Percentiles rank a stretch among this genome's conserved stretches.
phyloP scores from a whole-genome alignment of 53 echinoderm and acorn worm genomes.

The Actinopyga echinites region DNA sequence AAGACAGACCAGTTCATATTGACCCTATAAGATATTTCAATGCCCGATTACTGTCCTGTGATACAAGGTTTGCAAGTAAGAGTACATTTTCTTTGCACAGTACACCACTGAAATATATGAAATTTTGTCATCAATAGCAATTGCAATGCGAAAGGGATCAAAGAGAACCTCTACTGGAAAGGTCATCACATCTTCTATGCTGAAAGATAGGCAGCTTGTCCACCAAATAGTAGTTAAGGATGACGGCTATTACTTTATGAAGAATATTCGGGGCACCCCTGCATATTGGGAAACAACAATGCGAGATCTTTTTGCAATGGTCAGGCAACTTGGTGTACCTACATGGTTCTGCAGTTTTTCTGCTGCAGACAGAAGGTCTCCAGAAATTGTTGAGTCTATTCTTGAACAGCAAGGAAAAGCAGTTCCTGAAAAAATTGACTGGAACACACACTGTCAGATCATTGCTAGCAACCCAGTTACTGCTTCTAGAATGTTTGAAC shows the following conservation, averaged over 20 bases:
- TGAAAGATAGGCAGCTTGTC: slow-evolving; percentile 49
- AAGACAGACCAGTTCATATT: slow-evolving; percentile 47
- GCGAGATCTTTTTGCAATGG: slow-evolving; percentile 59
- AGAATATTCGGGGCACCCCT: slow-evolving; percentile 63
- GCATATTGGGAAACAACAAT: slow-evolving; percentile 61
- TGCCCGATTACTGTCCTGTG: slow-evolving; percentile 61
- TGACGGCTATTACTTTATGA: slow-evolving; percentile 48
- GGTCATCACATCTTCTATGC: slow-evolving; percentile 46
- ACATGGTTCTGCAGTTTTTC: slow-evolving; percentile 55
- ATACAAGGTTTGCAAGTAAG: slow-evolving; percentile 71
- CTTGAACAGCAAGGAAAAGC: slow-evolving; percentile 44
- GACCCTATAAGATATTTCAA: slow-evolving; percentile 62
- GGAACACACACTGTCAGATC: slow-evolving; percentile 59
- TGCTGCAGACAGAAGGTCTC: slow-evolving; percentile 50
- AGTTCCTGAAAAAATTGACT: slow-evolving; percentile 45
- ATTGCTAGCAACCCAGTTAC: slow-evolving; percentile 72
- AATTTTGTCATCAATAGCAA: slow-evolving; percentile 65
- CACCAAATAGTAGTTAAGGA: slow-evolving; percentile 48
- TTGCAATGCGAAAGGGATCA: slow-evolving; percentile 67
- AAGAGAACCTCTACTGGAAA: slow-evolving; percentile 25
- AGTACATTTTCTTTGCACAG: slow-evolving; percentile 77
- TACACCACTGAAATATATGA: slow-evolving; percentile 60
- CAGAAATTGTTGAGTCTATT: slow-evolving; percentile 49
- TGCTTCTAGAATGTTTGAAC: slow-evolving; percentile 77
- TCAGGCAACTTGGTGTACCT: slow-evolving; percentile 21